A percentile compares a stretch with the other conserved stretches of the same genome.
phyloP scores from a whole-genome alignment of 2,888 invertebrate genomes.

The Morinoia aosen region DNA sequence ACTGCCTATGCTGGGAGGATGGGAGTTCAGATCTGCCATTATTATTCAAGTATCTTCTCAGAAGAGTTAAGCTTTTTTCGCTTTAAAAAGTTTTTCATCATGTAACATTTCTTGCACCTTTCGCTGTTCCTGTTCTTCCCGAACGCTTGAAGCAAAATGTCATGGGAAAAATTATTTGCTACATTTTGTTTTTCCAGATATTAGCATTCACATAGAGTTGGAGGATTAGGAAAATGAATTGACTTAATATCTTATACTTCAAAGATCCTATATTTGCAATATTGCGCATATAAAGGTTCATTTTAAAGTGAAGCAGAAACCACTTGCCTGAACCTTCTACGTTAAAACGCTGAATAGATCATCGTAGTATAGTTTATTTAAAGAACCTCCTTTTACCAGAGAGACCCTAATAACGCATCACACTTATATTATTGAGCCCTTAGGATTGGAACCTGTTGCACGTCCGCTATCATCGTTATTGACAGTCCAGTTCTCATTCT shows the following conservation, averaged over 20 bases:
- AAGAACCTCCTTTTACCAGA: neutral
- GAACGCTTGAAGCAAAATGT: neutral
- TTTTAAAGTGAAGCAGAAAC: neutral
- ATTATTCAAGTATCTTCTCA: neutral
- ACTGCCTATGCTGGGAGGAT: neutral
- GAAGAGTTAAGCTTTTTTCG: neutral
- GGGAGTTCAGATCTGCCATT: neutral
- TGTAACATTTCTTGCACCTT: neutral
- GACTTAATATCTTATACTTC: neutral
- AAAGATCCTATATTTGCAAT: neutral
- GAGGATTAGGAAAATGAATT: neutral
- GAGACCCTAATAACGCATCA: neutral
- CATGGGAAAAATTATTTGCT: too few species aligned
- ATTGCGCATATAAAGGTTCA: neutral
- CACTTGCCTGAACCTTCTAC: neutral
- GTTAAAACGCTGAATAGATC: neutral
- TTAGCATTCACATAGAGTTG: neutral
- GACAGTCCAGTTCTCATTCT: neutral
- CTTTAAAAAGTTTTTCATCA: neutral
- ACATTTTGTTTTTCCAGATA: too few species aligned
- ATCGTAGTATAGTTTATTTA: neutral
- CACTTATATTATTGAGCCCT: neutral
- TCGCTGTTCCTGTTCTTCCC: neutral
- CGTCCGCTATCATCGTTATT: neutral
- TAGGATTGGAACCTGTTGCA: neutral